Evolutionary conservation across 2,888 invertebrate species (phyloP).

Genomic region (Rotaria magnacalcarata): DNA sequence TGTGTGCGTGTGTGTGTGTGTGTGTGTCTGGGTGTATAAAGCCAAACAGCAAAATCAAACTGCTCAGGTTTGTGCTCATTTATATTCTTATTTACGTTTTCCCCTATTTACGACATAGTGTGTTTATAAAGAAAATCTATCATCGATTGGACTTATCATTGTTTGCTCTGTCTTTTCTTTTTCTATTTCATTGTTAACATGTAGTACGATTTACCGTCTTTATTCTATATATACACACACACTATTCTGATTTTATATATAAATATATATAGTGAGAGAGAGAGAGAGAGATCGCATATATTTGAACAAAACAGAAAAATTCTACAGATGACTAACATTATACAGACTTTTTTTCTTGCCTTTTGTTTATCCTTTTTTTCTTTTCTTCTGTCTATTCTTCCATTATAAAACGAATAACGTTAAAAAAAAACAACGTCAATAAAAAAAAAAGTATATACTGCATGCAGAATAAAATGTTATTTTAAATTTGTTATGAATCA

Average conservation of each 20-base stretch:
- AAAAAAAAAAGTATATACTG: not conserved
- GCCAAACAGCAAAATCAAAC: constrained; percentile 14
- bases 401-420: constrained; percentile 11
- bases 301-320: constrained; percentile 5
- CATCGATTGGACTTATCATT: constrained; percentile 27
- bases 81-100: not conserved
- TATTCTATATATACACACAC: not conserved
- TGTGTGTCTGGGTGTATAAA: not conserved
- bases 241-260: not conserved
- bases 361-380: constrained; percentile 17
- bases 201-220: not conserved
- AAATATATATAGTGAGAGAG: not conserved
- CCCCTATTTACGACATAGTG: not conserved
- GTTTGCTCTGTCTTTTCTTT: not conserved
- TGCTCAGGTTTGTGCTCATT: constrained; percentile 17
- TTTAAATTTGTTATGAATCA: no score
- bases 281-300: not conserved
- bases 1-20: not conserved
- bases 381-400: constrained; percentile 14
- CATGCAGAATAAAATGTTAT: not conserved
- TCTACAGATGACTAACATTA: constrained; percentile 17
- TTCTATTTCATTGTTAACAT: constrained; percentile 14
- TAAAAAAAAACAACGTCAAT: constrained; percentile 10
- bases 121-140: not conserved
- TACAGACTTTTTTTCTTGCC: not conserved